These are phyloP conservation scores for Ceratitis capitata DNA, from an alignment of 1,140 invertebrate species.

Conservation along the genomic window DNA sequence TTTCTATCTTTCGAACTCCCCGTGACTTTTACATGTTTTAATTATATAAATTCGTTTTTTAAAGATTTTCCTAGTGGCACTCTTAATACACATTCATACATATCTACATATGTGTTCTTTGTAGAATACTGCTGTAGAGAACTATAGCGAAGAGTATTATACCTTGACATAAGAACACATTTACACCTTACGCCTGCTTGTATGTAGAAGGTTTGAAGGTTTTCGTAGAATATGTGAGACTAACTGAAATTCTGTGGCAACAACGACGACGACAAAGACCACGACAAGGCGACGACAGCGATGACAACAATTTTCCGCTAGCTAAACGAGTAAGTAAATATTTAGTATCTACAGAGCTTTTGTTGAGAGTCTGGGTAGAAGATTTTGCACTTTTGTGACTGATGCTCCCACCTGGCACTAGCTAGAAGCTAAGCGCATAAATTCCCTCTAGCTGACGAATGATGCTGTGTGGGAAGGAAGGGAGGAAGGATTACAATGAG, in stretches of 20 bases:
- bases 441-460: conserved; percentile 26
- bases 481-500: neutral
- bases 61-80: too few relatives aligned
- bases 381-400: neutral
- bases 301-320: neutral
- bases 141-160: neutral
- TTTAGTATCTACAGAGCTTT: too few relatives aligned
- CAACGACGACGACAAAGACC: neutral
- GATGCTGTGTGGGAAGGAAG: neutral
- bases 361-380: neutral
- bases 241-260: conserved; percentile 31
- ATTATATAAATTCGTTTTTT: too few relatives aligned
- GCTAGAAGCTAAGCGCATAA: conserved; percentile 14
- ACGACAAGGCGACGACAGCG: neutral
- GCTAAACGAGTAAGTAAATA: neutral
- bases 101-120: too few relatives aligned
- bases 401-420: too few relatives aligned
- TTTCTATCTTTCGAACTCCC: too few relatives aligned
- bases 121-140: too few relatives aligned
- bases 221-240: conserved; percentile 16
- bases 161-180: neutral
- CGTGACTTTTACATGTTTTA: too few relatives aligned
- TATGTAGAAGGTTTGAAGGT: neutral
- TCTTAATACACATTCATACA: too few relatives aligned
- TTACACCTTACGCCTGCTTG: neutral